phyloP scores from a whole-genome alignment of 2,113 vertebrate genomes.

The Cinclus mexicanus region DNA sequence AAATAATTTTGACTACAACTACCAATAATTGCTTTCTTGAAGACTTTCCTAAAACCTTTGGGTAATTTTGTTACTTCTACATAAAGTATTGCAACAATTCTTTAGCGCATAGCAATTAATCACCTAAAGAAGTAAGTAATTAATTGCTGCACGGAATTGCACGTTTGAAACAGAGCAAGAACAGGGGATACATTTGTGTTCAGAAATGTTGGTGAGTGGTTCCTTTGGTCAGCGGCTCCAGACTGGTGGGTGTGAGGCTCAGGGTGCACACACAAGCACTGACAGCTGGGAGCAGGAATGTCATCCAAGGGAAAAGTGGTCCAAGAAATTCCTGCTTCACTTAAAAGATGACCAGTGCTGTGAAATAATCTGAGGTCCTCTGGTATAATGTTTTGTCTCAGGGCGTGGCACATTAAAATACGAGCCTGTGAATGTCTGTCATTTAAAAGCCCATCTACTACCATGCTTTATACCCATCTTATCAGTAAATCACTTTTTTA shows the following conservation, averaged over 20 bases:
- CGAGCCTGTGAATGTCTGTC: not conserved
- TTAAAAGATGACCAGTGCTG: not conserved
- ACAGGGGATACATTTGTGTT: not conserved
- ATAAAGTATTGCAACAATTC: not conserved
- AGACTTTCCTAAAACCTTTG: conserved; percentile 54
- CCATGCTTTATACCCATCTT: not conserved
- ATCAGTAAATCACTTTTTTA: conserved; percentile 20
- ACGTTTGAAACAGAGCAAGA: not conserved
- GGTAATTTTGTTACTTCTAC: conserved; percentile 49
- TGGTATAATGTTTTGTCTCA: not conserved
- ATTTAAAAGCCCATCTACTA: not conserved
- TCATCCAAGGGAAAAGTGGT: not conserved
- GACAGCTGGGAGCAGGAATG: not conserved
- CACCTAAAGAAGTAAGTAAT: conserved; percentile 26
- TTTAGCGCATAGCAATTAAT: conserved; percentile 46
- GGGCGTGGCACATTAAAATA: not conserved
- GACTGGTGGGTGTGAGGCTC: not conserved
- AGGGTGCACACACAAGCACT: not conserved
- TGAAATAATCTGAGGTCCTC: not conserved
- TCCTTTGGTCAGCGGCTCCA: not conserved
- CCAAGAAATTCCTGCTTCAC: not conserved
- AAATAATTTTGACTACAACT: conserved; percentile 66
- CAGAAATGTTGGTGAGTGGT: not conserved
- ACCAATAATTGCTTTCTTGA: conserved; percentile 57
- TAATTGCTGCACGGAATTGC: not conserved